phyloP scores from a whole-genome alignment of 2,888 invertebrate genomes.

The Melanotus villosus region DNA sequence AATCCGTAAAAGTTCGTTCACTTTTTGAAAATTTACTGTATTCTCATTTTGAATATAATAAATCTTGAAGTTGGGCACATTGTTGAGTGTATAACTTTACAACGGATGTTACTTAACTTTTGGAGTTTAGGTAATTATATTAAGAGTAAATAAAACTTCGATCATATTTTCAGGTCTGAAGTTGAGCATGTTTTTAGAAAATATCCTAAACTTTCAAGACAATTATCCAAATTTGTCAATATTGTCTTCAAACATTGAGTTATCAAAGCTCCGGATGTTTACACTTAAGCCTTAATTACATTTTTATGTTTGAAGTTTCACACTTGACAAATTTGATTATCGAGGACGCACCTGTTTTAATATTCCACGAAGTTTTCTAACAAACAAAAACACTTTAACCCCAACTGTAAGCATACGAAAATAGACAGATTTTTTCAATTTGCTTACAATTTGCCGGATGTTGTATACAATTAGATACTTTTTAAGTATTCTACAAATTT shows the following conservation, averaged over 20 bases:
- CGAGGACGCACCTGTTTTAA: neutral
- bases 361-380: constrained; percentile 13
- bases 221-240: too few species aligned
- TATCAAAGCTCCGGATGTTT: neutral
- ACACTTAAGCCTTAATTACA: neutral
- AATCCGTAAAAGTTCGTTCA: too few species aligned
- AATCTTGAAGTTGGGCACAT: too few species aligned
- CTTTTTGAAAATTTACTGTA: too few species aligned
- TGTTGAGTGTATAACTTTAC: too few species aligned
- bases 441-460: constrained; percentile 15
- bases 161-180: too few species aligned
- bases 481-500: neutral
- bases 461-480: neutral
- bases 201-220: too few species aligned
- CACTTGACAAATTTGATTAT: neutral
- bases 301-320: constrained; percentile 12
- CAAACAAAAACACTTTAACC: constrained; percentile 24
- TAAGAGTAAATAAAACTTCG: too few species aligned
- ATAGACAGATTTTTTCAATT: constrained; percentile 17
- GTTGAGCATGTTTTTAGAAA: too few species aligned
- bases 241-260: neutral
- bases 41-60: too few species aligned
- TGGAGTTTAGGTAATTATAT: too few species aligned
- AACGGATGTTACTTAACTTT: too few species aligned
- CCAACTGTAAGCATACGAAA: neutral